Base-by-base conservation (phyloP, 1,140 invertebrate genomes). In the Hyles vespertilio region DNA sequence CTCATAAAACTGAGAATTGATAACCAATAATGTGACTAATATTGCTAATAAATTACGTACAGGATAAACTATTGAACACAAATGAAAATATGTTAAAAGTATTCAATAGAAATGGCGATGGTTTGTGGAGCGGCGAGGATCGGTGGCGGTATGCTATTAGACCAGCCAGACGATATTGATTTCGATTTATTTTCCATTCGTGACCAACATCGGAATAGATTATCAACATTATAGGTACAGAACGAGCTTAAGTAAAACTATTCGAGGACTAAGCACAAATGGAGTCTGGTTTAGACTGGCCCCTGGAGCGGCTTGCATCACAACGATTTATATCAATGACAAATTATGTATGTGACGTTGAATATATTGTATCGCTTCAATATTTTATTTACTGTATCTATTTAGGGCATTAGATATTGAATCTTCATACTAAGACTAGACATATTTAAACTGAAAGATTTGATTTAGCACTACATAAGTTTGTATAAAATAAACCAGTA, bases 181-280 rank as follows among this genome's bases (percentile, higher is more conserved):
- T 81, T 69, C 78, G 72, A 78, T 78, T 81, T 80, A 80, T 80
- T 78, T 77, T 77, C 67, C 62, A 69, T 79, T 76, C 70, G 74
- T 74, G 72, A 77, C 70, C 65, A 56, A 71, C 63, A 66, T 77
- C 60, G 59, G 62, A 65, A 71, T 72, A 74, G 73, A 78, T 80
- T 76, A 78, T 56, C 22, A 40, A 56, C 45, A 56, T 56, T 47
- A 56, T 78, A 69, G 74, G 56, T 67, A 67, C 64, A 64, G 74
- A 75, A 72, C 76, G 61, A 72, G 72, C 69, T 58, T 36, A 58
- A 50, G 56, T 59, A 60, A 46, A 57, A 65, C 36, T 51, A 60
- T 50, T 51, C 32, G 8, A 32, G 10, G 45, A 49, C 48, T 22
- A 33, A n/a, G 54, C 36, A 40, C 36, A 40, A 34, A 12, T 8